Percentiles rank a stretch among this genome's conserved stretches.
These are phyloP conservation scores for Drosophila acutilabella DNA, from an alignment of 2,888 invertebrate species.

Conservation along the genomic window DNA sequence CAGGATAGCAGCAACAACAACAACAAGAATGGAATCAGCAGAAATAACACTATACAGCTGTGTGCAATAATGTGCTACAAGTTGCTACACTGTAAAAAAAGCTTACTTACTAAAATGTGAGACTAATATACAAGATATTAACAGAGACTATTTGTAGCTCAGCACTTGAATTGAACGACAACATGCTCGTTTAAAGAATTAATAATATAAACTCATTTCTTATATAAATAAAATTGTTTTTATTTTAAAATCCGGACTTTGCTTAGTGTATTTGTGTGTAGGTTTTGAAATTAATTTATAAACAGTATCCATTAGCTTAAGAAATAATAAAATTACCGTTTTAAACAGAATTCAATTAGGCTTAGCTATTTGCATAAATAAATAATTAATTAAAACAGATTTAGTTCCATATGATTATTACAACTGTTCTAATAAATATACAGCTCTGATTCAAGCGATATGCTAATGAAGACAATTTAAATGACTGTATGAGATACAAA, in stretches of 20 bases:
- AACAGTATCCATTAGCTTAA: background rate
- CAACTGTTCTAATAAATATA: too few relatives aligned
- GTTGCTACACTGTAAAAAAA: background rate
- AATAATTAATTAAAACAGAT: conserved; percentile 2
- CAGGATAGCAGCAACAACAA: conserved; percentile 47
- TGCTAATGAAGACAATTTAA: conserved; percentile 5
- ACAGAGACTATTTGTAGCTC: too few relatives aligned
- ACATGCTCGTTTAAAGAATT: too few relatives aligned
- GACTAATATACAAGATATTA: too few relatives aligned
- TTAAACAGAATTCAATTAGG: background rate
- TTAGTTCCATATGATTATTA: too few relatives aligned
- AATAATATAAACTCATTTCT: too few relatives aligned
- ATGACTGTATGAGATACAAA: background rate
- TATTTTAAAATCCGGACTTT: too few relatives aligned
- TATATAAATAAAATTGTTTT: too few relatives aligned
- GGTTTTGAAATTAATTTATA: background rate
- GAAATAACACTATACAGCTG: conserved; percentile 1
- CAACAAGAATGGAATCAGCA: conserved; percentile 15
- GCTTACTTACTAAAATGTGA: too few relatives aligned
- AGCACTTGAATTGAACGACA: too few relatives aligned
- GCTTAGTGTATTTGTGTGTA: background rate
- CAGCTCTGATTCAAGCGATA: background rate
- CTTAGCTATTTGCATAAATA: background rate
- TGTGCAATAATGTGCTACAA: conserved; percentile 2
- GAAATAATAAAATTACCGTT: background rate